These are phyloP conservation scores for Drosophila murphyi DNA, from an alignment of 1,140 invertebrate species.

Conservation along the genomic window DNA sequence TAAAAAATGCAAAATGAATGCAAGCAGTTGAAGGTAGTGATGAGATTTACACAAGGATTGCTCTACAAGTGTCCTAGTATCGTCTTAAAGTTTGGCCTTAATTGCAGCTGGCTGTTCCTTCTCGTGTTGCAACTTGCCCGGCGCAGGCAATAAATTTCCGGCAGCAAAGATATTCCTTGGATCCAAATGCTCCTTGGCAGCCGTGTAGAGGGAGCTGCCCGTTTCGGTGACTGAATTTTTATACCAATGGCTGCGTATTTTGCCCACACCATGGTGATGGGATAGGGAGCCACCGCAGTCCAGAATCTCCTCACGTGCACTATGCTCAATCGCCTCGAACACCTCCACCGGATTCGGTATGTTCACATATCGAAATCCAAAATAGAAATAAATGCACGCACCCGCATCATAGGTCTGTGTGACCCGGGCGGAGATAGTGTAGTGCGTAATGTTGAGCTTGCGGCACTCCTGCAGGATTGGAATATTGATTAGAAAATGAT, in stretches of 20 bases:
- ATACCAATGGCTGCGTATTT: constrained; percentile 95
- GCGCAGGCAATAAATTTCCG: constrained; percentile 88
- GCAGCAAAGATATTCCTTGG: constrained; percentile 97
- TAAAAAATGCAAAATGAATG: constrained; percentile 42
- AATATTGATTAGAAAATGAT: not conserved
- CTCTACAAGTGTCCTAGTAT: not conserved
- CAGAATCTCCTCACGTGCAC: constrained; percentile 96
- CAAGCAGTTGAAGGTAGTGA: constrained; percentile 39
- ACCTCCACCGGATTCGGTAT: constrained; percentile 90
- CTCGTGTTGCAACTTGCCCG: constrained; percentile 5
- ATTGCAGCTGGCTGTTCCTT: constrained; percentile 20
- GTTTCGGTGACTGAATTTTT: constrained; percentile 89
- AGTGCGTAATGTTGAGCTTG: constrained; percentile 87
- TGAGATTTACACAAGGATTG: constrained; percentile 60
- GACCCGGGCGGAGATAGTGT: constrained; percentile 92
- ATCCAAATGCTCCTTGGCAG: constrained; percentile 94
- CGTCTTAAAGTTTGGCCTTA: constrained; percentile 74
- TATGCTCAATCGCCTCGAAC: constrained; percentile 93
- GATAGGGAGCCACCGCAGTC: constrained; percentile 96
- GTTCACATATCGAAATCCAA: constrained; percentile 94
- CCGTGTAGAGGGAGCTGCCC: constrained; percentile 90
- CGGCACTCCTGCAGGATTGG: constrained; percentile 88
- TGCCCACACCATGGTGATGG: constrained; percentile 98
- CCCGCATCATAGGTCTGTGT: constrained; percentile 98
- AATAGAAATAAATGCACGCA: constrained; percentile 99